These are phyloP conservation scores for Pediacus dermestoides DNA, from an alignment of 2,888 invertebrate species.

Conservation along the genomic window DNA sequence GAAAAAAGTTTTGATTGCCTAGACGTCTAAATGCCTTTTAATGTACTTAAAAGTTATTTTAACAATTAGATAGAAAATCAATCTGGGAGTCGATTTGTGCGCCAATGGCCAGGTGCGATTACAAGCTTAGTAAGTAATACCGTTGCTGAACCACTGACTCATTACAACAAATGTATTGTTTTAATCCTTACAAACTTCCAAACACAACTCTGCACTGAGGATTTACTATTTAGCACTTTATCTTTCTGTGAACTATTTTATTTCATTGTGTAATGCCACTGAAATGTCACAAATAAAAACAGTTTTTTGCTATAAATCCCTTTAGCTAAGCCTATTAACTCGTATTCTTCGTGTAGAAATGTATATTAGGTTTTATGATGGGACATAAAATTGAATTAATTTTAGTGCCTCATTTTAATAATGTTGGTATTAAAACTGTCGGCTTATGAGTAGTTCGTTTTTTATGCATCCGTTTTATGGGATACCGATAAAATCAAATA, in stretches of 20 bases:
- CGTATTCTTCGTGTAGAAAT: too few relatives aligned
- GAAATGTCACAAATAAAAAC: conserved; percentile 1
- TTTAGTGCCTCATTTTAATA: too few relatives aligned
- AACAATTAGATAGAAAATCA: neutral
- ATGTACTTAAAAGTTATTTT: too few relatives aligned
- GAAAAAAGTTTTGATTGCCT: too few relatives aligned
- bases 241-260: conserved; percentile 3
- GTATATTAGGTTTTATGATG: too few relatives aligned
- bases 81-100: neutral
- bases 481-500: too few relatives aligned
- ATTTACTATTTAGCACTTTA: conserved; percentile 18
- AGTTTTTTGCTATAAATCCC: neutral
- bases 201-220: conserved; percentile 15
- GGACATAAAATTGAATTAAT: too few relatives aligned
- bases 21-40: too few relatives aligned
- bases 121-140: conserved; percentile 12
- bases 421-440: too few relatives aligned
- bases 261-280: neutral
- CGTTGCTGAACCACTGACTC: conserved; percentile 15
- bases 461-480: too few relatives aligned
- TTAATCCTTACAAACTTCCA: conserved; percentile 14
- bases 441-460: too few relatives aligned
- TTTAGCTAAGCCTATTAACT: neutral
- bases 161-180: conserved; percentile 21
- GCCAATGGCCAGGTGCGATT: conserved; percentile 8